Evolutionary conservation across 2,113 vertebrate species (phyloP).

Genomic region (Istiophorus platypterus): DNA sequence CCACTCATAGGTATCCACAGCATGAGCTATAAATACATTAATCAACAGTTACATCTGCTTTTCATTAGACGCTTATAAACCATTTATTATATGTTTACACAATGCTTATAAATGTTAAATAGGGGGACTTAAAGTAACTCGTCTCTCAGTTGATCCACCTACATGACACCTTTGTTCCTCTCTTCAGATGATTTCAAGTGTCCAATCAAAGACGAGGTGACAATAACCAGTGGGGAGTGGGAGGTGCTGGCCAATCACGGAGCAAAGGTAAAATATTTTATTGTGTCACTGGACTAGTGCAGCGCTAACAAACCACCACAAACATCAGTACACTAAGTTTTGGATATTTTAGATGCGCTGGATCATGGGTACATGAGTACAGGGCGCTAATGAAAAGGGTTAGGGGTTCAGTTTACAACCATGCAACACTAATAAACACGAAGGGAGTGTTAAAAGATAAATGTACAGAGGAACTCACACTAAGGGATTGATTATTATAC

Average conservation of each 20-base stretch:
- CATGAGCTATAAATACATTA: too few relatives aligned
- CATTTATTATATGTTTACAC: too few relatives aligned
- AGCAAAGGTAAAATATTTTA: slow-evolving; percentile 87
- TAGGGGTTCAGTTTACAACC: too few relatives aligned
- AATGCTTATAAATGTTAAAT: neutral
- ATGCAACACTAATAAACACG: too few relatives aligned
- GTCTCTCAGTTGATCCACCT: neutral
- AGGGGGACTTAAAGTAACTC: neutral
- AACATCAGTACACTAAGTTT: neutral
- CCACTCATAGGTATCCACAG: too few relatives aligned
- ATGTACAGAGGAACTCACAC: too few relatives aligned
- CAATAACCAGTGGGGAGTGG: slow-evolving; percentile 93
- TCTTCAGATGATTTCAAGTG: slow-evolving; percentile 92
- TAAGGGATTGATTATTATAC: too few relatives aligned
- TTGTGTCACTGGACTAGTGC: neutral
- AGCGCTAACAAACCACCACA: neutral
- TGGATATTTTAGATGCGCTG: neutral
- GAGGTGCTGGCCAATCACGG: slow-evolving; percentile 94
- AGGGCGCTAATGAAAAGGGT: neutral
- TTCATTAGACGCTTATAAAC: too few relatives aligned
- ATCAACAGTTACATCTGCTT: too few relatives aligned
- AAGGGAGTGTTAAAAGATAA: too few relatives aligned
- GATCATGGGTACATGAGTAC: neutral
- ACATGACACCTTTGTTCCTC: neutral
- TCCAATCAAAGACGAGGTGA: slow-evolving; percentile 90